phyloP scores from a whole-genome alignment of 2,888 invertebrate species.

The Quadroppia sp. region DNA sequence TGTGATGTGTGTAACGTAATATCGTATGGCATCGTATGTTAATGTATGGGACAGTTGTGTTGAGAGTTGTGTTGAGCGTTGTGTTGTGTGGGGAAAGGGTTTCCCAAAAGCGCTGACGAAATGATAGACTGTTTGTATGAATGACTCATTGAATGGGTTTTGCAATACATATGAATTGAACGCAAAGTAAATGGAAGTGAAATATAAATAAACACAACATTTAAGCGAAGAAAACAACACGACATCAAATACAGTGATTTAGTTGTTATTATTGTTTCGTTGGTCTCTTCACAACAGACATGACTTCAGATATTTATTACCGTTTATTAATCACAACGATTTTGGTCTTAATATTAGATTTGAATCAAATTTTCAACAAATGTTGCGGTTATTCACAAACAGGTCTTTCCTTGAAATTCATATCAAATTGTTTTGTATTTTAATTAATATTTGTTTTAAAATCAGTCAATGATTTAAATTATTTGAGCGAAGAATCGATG shows the following conservation, averaged over 20 bases:
- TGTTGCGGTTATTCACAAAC: slow-evolving; percentile 29
- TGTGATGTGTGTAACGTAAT: no score
- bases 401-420: not conserved
- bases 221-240: not conserved
- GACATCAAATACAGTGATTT: no score
- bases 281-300: no score
- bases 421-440: not conserved
- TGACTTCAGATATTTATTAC: not conserved
- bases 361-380: slow-evolving; percentile 17
- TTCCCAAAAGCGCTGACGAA: not conserved
- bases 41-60: no score
- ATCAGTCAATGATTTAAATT: slow-evolving; percentile 10
- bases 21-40: no score
- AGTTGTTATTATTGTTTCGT: no score
- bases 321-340: not conserved
- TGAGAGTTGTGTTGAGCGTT: not conserved
- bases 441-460: not conserved
- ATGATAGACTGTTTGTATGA: not conserved
- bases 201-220: not conserved
- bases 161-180: not conserved
- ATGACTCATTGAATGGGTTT: not conserved
- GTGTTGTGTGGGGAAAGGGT: not conserved
- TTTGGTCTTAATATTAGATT: not conserved
- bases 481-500: slow-evolving; percentile 6
- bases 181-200: not conserved